phyloP scores from a whole-genome alignment of 2,888 invertebrate species.

The Fabriciana adippe region DNA sequence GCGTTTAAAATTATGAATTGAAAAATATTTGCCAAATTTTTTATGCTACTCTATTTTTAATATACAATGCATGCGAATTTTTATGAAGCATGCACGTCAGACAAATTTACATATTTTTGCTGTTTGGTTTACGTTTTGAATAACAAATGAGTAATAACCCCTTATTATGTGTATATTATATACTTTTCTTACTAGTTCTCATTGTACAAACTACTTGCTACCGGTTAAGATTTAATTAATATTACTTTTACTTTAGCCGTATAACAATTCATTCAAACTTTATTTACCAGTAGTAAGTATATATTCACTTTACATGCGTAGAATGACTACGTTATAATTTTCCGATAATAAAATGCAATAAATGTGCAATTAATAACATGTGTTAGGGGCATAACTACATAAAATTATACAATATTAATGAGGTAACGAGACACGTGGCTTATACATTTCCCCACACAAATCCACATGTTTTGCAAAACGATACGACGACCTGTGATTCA shows the following conservation, averaged over 20 bases:
- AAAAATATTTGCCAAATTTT: slow-evolving; percentile 15
- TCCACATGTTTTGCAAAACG: slow-evolving; percentile 29
- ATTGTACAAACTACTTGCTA: no score
- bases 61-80: neutral
- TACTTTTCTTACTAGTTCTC: no score
- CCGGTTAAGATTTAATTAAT: no score
- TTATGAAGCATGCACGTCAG: no score
- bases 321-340: neutral
- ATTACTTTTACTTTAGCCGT: no score
- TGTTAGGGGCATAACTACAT: slow-evolving; percentile 27
- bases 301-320: neutral
- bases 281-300: no score
- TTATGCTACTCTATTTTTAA: neutral
- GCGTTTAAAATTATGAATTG: slow-evolving; percentile 12
- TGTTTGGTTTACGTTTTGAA: no score
- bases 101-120: no score
- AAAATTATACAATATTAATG: slow-evolving; percentile 22
- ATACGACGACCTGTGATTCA: slow-evolving; percentile 36
- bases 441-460: slow-evolving; percentile 28
- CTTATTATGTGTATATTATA: no score
- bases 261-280: no score
- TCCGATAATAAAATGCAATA: slow-evolving; percentile 1
- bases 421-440: slow-evolving; percentile 33
- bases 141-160: no score
- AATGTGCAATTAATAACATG: slow-evolving; percentile 22